phyloP scores from a whole-genome alignment of 1,140 invertebrate species.

The Eupeodes corollae region DNA sequence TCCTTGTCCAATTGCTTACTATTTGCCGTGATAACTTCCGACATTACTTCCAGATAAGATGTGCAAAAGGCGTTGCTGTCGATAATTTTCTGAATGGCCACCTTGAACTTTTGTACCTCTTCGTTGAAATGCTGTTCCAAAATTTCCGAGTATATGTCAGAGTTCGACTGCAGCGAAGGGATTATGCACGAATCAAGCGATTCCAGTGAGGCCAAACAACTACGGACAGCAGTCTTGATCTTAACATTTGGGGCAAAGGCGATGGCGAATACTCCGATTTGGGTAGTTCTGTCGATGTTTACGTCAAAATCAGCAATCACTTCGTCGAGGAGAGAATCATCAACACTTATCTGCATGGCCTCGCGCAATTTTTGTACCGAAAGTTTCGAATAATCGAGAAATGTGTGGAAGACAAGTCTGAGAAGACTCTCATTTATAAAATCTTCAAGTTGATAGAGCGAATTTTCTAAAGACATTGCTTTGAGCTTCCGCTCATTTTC shows the following conservation, averaged over 20 bases:
- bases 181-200: conserved; percentile 29
- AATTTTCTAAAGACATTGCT: conserved; percentile 21
- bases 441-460: conserved; percentile 26
- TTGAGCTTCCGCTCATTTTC: conserved; percentile 18
- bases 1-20: conserved; percentile 20
- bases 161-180: conserved; percentile 21
- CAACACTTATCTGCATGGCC: conserved; percentile 6
- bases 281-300: conserved; percentile 28
- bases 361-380: conserved; percentile 28
- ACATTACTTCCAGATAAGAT: conserved; percentile 22
- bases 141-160: conserved; percentile 21
- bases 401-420: conserved; percentile 24
- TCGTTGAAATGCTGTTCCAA: conserved; percentile 32
- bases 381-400: conserved; percentile 29
- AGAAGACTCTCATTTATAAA: conserved; percentile 25
- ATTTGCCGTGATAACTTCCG: conserved; percentile 7
- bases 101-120: conserved; percentile 26
- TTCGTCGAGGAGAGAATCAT: conserved; percentile 21
- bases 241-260: conserved; percentile 23
- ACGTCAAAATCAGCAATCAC: conserved; percentile 34
- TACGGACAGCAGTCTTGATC: conserved; percentile 28
- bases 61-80: conserved; percentile 20
- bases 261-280: conserved; percentile 31
- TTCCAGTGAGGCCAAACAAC: conserved; percentile 31
- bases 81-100: conserved; percentile 24